phyloP scores from a whole-genome alignment of 2,113 vertebrate species.

The Orthochromis malagaraziensis region DNA sequence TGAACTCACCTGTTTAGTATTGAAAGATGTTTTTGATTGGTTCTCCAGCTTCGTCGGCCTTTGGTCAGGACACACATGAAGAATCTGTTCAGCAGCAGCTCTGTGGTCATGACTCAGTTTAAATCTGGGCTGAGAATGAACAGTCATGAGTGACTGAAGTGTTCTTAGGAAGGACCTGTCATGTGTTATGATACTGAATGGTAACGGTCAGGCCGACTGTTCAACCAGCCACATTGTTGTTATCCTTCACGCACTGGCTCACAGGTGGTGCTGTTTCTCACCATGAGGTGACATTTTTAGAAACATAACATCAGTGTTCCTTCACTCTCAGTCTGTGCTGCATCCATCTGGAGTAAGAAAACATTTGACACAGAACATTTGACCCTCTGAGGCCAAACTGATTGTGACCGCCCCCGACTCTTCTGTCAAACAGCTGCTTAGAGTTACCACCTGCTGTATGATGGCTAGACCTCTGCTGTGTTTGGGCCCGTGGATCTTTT shows the following conservation, averaged over 20 bases:
- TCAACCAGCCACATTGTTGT: neutral
- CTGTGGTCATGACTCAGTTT: neutral
- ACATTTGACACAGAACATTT: neutral
- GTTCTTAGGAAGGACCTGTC: neutral
- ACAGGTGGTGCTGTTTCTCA: neutral
- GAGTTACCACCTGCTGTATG: neutral
- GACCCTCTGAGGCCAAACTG: neutral
- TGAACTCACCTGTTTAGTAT: neutral
- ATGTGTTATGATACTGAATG: neutral
- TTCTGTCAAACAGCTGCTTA: neutral
- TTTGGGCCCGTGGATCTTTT: neutral
- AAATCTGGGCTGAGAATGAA: neutral
- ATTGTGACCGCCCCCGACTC: neutral
- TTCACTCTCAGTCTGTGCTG: neutral
- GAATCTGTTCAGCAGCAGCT: neutral
- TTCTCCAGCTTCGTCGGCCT: neutral
- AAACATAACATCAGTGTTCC: neutral
- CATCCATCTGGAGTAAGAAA: neutral
- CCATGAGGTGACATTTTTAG: neutral
- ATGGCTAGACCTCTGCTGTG: neutral
- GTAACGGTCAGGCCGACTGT: rapidly evolving
- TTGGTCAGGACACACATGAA: neutral
- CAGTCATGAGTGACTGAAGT: too few species aligned
- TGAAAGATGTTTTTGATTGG: neutral
- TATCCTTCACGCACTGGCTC: neutral